Base-by-base conservation (phyloP, 2,113 vertebrate genomes). In the Colius striatus region DNA sequence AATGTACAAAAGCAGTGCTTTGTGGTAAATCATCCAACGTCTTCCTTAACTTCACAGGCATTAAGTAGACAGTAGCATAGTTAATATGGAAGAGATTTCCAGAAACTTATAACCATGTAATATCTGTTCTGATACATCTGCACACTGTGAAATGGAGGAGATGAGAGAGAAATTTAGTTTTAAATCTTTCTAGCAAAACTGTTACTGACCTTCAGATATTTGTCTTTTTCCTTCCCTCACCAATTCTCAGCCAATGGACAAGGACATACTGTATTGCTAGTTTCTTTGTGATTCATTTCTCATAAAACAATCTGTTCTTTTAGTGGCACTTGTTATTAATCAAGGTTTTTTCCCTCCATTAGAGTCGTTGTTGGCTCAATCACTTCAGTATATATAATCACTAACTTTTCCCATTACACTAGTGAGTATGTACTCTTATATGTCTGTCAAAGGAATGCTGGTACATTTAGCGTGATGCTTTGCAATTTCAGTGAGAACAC, bases 261-360 rank as follows among this genome's bases (percentile, higher is more conserved):
- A 70, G 82, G 90, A 83, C 68, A 36, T 62, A 18, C 62, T 43
- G 60, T 77, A 71, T 92, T 87, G 27, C 94, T 91, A 7, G 72
- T 47, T 57, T 48, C 66, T 84, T 34, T 88, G 88, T 87, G 94
- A 96, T 94, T 94, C 57, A 89, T 89, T 94, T 84, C 78, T 89
- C 71, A 92, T 85, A 95, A 96, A 96, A 93, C 72, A 89, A 88
- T 94, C 90, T 79, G 63, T 94, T 94, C 92, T 90, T 87, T 89
- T 80, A 65, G 75, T 67, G 61, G 91, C 92, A 71, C 79, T 95
- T 84, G 73, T 91, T 97, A 94, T 96, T 97, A 97, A 97, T 97
- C 95, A 97, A 86, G 81, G 13, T 38, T 95, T 96, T 95, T 95
- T 90, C 76, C 47, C 70, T 90, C 94, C 93, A 87, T 96, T 97